Percentiles rank a stretch among this genome's conserved stretches.
Evolutionary conservation across 2,888 invertebrate genomes (phyloP).

Genomic region (Rotaria socialis): DNA sequence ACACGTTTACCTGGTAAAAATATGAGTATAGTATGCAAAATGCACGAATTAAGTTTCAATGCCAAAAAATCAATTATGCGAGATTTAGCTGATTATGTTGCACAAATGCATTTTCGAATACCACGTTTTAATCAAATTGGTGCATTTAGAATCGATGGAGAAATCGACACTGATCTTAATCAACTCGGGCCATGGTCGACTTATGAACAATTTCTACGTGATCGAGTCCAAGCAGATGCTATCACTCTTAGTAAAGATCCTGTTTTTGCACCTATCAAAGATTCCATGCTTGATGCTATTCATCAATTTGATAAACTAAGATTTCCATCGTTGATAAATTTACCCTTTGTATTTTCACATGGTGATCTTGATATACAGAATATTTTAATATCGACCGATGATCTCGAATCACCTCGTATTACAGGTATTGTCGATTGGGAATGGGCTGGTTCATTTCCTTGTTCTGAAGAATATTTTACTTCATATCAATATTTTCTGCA

Average conservation of each 20-base stretch:
- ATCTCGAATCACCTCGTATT: background rate
- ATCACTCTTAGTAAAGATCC: background rate
- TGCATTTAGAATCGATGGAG: background rate
- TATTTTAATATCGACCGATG: constrained; percentile 8
- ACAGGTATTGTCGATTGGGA: constrained; percentile 24
- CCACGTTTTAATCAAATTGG: constrained; percentile 13
- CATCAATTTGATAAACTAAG: background rate
- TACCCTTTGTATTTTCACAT: background rate
- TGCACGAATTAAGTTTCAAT: background rate
- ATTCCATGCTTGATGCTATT: background rate
- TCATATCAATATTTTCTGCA: background rate
- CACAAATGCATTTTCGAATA: constrained; percentile 15
- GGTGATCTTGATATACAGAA: background rate
- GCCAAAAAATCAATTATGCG: background rate
- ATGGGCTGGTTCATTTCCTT: constrained; percentile 33
- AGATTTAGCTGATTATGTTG: constrained; percentile 5
- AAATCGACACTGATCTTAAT: constrained; percentile 2
- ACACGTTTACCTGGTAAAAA: background rate
- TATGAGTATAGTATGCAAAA: background rate
- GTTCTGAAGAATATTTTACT: constrained; percentile 32
- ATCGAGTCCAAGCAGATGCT: background rate
- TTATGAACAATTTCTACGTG: background rate
- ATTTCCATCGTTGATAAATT: background rate
- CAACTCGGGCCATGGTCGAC: background rate
- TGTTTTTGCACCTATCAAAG: background rate